These are phyloP conservation scores for Perodicticus potto DNA, from an alignment of 2,797 vertebrate species.

Conservation along the genomic window DNA sequence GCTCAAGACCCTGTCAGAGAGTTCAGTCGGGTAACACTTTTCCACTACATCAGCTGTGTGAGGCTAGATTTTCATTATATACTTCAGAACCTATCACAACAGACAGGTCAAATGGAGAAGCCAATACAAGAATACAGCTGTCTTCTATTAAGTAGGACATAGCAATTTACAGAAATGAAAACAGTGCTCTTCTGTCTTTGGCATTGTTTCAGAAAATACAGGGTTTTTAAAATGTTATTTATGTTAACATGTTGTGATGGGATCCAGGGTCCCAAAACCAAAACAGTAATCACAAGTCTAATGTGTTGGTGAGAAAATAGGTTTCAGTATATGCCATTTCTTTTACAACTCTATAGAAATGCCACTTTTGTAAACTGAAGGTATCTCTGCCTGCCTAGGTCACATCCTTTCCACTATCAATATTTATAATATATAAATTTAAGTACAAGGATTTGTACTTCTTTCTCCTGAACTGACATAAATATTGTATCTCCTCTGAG, in stretches of 20 bases:
- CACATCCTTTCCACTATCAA: slow-evolving; percentile 39
- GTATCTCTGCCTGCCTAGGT: background rate
- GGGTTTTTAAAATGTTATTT: background rate
- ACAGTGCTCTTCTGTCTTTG: background rate
- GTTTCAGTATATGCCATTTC: slow-evolving; percentile 7
- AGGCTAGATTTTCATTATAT: background rate
- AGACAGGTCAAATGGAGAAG: slow-evolving; percentile 21
- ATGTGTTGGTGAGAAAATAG: slow-evolving; percentile 1
- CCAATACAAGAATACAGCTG: background rate
- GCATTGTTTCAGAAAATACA: background rate
- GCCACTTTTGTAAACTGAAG: slow-evolving; percentile 8
- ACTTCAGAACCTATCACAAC: slow-evolving; percentile 30
- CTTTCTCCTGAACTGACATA: background rate
- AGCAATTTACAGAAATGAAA: slow-evolving; percentile 28
- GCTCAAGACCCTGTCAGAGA: background rate
- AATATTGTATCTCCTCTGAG: slow-evolving; percentile 31
- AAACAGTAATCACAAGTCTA: background rate
- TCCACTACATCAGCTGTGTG: background rate
- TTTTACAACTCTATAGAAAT: background rate
- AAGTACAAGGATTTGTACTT: slow-evolving; percentile 18
- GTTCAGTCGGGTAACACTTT: background rate
- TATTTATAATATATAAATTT: slow-evolving; percentile 32
- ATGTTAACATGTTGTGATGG: background rate
- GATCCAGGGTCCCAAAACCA: background rate
- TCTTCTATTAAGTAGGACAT: background rate